These are phyloP conservation scores for Donacobius atricapilla DNA, from an alignment of 2,113 vertebrate species.

Conservation along the genomic window DNA sequence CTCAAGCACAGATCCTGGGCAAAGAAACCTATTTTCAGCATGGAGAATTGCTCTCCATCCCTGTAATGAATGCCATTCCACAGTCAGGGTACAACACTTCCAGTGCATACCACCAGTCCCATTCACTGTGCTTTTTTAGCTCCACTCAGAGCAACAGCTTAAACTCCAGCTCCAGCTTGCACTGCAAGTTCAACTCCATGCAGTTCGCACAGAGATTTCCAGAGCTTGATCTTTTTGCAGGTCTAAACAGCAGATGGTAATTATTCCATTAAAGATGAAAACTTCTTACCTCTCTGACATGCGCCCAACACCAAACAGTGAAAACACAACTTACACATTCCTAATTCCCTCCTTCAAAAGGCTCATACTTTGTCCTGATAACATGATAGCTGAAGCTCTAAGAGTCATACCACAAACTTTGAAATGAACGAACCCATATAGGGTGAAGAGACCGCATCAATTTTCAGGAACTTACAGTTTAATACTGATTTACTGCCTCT, in stretches of 20 bases:
- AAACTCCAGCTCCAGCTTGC: neutral
- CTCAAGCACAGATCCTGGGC: neutral
- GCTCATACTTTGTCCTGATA: neutral
- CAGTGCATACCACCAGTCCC: neutral
- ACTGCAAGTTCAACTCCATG: neutral
- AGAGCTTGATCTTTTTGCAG: neutral
- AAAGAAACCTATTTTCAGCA: neutral
- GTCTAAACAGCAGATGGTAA: neutral
- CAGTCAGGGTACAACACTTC: neutral
- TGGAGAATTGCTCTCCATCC: neutral
- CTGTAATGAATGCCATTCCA: rapidly evolving
- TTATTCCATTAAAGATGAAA: neutral
- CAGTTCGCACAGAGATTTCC: neutral
- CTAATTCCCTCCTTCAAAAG: neutral
- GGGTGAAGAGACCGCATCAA: neutral
- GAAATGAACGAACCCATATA: neutral
- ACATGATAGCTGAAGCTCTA: neutral
- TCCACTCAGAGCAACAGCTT: neutral
- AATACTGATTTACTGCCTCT: neutral
- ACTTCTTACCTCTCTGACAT: neutral
- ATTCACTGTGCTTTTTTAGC: neutral
- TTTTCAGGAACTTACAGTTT: neutral
- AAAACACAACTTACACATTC: neutral
- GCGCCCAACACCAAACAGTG: neutral
- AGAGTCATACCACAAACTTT: neutral